Percentiles rank a stretch among this genome's conserved stretches.
phyloP scores from a whole-genome alignment of 1,140 invertebrate genomes.

The Eriosoma lanigerum region DNA sequence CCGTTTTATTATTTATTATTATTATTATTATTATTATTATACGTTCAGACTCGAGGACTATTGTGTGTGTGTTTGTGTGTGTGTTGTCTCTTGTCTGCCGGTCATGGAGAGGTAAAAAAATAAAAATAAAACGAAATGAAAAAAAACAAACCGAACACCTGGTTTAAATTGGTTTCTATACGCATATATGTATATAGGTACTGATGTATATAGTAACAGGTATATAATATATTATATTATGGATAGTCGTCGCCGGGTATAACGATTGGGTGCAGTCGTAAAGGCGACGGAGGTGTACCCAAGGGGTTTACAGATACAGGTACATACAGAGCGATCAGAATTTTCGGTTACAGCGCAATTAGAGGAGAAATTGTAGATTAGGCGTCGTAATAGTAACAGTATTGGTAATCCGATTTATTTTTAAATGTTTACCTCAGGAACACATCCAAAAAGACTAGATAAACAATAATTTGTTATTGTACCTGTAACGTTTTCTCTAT shows the following conservation, averaged over 20 bases:
- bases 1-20: not conserved
- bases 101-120: constrained; percentile 29
- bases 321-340: no score
- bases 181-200: not conserved
- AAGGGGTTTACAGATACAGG: not conserved
- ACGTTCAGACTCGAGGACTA: constrained; percentile 19
- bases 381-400: no score
- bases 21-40: not conserved
- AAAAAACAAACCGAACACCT: constrained; percentile 32
- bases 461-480: no score
- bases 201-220: not conserved
- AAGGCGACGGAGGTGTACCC: not conserved
- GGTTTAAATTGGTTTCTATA: constrained; percentile 50
- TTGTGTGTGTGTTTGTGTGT: constrained; percentile 8
- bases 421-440: no score
- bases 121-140: not conserved
- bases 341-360: no score
- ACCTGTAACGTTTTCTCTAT: no score
- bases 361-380: no score
- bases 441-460: no score
- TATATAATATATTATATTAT: not conserved
- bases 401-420: no score
- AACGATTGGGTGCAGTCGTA: no score
- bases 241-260: not conserved
- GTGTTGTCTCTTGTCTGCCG: no score